Base-by-base conservation (phyloP, 2,113 vertebrate species). In the Ictalurus furcatus region DNA sequence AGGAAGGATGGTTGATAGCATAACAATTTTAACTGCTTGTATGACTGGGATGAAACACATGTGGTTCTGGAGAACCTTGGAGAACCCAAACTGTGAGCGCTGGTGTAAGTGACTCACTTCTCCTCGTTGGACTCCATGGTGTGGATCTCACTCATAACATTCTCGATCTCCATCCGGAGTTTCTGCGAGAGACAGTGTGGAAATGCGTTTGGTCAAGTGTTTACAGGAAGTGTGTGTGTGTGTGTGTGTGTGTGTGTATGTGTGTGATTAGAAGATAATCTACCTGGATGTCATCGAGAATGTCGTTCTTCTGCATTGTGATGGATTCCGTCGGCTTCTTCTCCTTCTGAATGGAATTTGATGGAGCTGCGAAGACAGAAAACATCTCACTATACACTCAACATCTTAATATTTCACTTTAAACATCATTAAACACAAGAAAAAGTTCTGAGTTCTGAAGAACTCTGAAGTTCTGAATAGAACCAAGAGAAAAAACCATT, bases 81-180 rank as follows among this genome's bases (percentile, higher is more conserved):
- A 56, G 28, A 80, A 79, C 76, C 76, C 76, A 58, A 85, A 44
- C 34, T 84, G 25, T 54, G 61, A 80, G 58, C 25, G 30, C 4
- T 21, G 40, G 40, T 80, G 48, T 16, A 54, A 21, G 9, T 52
- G 71, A 92, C 96, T 97, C 92, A 97, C 95, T 95, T 97, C 89
- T 97, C 95, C 83, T 97, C 93, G 13, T 92, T 90, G 0, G 44
- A 86, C 83, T 97, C 95, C 54, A 95, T 95, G 90, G 92, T 76
- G 90, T 96, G 96, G 0, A 97, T 96, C 74, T 97, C 95, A 11
- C 96, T 93, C 85, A 94, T 94, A 88, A 96, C 90, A 44, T 93
- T 93, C 23, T 93, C 94, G 12, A 97, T 97, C 88, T 98, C 95
- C 44, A 96, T 88, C 88, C 96, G 97, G 86, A 97, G 94, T 88